phyloP scores from a whole-genome alignment of 2,888 invertebrate genomes.

The Stramonita haemastoma region DNA sequence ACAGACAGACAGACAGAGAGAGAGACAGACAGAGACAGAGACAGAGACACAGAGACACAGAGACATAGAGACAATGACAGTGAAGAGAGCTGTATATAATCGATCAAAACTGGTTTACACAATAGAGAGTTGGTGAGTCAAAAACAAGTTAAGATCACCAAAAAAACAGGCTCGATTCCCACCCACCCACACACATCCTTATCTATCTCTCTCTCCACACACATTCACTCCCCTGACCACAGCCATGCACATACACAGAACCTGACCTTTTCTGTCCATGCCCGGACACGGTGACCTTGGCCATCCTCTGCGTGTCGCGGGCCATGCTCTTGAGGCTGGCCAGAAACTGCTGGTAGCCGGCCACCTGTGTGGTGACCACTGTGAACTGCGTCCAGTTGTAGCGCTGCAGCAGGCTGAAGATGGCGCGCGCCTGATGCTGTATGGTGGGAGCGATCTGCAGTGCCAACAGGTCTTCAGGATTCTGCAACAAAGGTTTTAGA shows the following conservation, averaged over 20 bases:
- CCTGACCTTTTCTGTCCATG: conserved; percentile 40
- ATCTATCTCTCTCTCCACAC: too few species aligned
- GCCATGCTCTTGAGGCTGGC: conserved; percentile 43
- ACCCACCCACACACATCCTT: too few species aligned
- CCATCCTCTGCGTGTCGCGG: conserved; percentile 36
- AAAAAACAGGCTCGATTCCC: too few species aligned
- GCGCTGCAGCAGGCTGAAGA: conserved; percentile 49
- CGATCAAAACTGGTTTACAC: too few species aligned
- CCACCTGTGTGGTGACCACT: conserved; percentile 50
- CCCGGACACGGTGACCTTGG: conserved; percentile 29
- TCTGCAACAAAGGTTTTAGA: conserved; percentile 27
- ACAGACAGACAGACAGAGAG: too few species aligned
- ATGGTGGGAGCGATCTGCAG: conserved; percentile 55
- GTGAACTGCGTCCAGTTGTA: conserved; percentile 55
- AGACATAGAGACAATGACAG: too few species aligned
- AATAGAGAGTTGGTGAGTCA: too few species aligned
- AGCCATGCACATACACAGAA: not conserved
- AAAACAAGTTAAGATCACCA: too few species aligned
- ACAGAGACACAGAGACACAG: too few species aligned
- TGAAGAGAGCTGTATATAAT: too few species aligned
- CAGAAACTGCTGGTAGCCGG: conserved; percentile 52
- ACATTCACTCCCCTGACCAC: too few species aligned
- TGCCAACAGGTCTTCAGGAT: conserved; percentile 44
- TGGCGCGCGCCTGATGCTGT: conserved; percentile 52
- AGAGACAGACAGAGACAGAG: too few species aligned